Evolutionary conservation across 2,797 vertebrate genomes (phyloP).

Genomic region (Rhinoraja longicauda): DNA sequence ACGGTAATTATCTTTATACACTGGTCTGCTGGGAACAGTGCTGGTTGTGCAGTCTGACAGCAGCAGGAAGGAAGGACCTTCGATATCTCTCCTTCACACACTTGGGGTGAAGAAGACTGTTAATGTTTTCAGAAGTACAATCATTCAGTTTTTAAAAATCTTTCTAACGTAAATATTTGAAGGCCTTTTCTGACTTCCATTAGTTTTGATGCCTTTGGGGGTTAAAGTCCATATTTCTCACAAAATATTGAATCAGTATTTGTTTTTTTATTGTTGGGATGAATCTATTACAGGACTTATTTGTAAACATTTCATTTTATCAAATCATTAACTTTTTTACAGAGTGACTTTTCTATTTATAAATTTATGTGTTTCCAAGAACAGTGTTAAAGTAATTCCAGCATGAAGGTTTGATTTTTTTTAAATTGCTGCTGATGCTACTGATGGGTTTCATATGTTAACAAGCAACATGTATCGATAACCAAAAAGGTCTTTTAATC

Average conservation of each 20-base stretch:
- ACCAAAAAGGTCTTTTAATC: background rate
- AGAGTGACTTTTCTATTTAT: background rate
- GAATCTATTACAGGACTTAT: background rate
- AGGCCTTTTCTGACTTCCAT: background rate
- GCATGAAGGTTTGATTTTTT: background rate
- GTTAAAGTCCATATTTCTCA: background rate
- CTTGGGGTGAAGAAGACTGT: no score
- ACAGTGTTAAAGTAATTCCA: background rate
- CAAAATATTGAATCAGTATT: background rate
- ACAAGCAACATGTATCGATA: background rate
- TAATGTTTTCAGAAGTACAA: background rate
- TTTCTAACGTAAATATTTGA: background rate
- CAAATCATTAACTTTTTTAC: slow-evolving; percentile 1
- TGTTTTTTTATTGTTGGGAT: background rate
- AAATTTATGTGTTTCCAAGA: background rate
- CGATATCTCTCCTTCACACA: no score
- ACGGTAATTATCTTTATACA: no score
- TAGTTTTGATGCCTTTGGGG: background rate
- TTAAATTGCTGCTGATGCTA: background rate
- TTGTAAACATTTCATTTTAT: background rate
- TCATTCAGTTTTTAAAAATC: background rate
- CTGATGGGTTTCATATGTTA: background rate
- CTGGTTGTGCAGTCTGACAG: no score
- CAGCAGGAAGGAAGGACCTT: no score
- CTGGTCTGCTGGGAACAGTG: no score